Evolutionary conservation across 1,140 invertebrate genomes (phyloP), one percentile per base, ranked within the genome.

Genomic region (Drosophila pandora): DNA sequence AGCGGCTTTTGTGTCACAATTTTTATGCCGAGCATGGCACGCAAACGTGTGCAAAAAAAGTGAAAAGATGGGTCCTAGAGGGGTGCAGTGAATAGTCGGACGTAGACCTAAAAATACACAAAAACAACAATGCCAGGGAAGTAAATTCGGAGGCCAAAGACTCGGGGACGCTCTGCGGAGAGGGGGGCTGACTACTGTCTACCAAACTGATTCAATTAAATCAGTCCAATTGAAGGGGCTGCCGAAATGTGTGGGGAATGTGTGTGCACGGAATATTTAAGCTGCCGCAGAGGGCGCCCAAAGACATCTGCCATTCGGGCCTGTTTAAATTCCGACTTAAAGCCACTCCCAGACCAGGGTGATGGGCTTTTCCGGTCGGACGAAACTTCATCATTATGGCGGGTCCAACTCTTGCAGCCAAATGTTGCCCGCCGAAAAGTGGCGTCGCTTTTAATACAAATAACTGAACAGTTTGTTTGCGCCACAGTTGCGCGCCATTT

Each of bases 121-220:
- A 48, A 50, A 55, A 39, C 73, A 61, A 30, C 60, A 81, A 56
- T 54, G 57, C 48, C 68, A 48, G 73, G 49, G 60, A 62, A 76
- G 82, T 88, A 88, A 85, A 87, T 87, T 87, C 7, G 82, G 82
- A 64, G 59, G 32, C 43, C 39, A 45, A 7, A 28, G 25, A 28
- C 25, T 28, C 5, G 5, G 50, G 10, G 52, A 22, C 10, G 10
- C 39, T 41, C 10, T 37, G 6, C 6, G 41, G 13, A n/a, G 41
- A 7, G 22, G 43, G 21, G 21, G 21, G 21, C 2, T 22, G 2
- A 28, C 30, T 21, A 39, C 39, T 48, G 39, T 63, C 78, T 75
- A 76, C 62, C 78, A 76, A 78, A 88, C 83, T 88, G 82, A 87
- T 87, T 87, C 82, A 87, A 87, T 87, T 87, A 87, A 87, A 87